A percentile compares a stretch with the other conserved stretches of the same genome.
Evolutionary conservation across 2,113 vertebrate genomes (phyloP).

Genomic region (Strigops habroptila): DNA sequence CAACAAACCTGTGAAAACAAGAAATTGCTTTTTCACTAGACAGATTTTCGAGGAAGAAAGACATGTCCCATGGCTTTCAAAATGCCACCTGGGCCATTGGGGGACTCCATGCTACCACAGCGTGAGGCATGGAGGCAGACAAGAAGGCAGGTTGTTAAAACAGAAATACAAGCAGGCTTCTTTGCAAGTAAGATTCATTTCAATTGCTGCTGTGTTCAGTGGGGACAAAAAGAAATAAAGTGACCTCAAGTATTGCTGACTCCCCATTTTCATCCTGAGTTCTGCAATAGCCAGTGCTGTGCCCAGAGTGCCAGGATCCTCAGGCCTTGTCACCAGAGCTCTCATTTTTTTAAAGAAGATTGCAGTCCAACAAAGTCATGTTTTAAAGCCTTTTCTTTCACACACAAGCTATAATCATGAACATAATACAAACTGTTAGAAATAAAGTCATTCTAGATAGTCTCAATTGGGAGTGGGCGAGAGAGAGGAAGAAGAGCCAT

Average conservation of each 20-base stretch:
- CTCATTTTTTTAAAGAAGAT: background rate
- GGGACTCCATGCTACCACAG: background rate
- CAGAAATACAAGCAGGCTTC: background rate
- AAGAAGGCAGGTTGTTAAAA: background rate
- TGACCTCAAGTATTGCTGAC: background rate
- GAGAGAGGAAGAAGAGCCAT: background rate
- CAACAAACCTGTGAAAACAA: conserved; percentile 20
- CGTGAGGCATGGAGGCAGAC: background rate
- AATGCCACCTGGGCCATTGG: background rate
- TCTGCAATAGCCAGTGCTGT: background rate
- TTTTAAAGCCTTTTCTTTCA: background rate
- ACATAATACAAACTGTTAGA: background rate
- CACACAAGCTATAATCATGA: background rate
- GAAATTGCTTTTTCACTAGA: background rate
- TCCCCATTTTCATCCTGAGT: background rate
- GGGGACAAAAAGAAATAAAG: background rate
- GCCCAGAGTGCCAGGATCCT: background rate
- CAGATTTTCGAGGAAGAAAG: background rate
- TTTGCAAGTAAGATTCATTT: conserved; percentile 29
- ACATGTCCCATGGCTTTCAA: background rate
- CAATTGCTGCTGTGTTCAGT: background rate
- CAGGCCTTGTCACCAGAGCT: background rate
- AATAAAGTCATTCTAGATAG: background rate
- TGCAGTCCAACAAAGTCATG: background rate
- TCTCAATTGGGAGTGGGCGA: background rate